Conservation (phyloP, 1,140 invertebrate genomes). For the Eupeodes corollae region DNA sequence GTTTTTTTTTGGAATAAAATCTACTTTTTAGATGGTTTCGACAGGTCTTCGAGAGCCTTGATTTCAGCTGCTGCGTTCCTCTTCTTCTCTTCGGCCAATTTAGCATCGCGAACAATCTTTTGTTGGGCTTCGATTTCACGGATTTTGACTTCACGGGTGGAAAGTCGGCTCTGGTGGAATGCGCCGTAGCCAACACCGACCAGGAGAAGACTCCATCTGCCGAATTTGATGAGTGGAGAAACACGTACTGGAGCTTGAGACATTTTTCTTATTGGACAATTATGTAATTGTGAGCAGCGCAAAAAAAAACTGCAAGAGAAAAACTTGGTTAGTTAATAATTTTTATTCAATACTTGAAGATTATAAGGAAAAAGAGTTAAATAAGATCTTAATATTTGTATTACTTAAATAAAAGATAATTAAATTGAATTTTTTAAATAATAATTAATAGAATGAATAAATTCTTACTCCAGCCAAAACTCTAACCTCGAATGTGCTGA, state of each 20-base stretch:
- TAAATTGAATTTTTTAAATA: too few species aligned
- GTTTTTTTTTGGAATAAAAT: neutral
- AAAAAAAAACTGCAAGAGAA: too few species aligned
- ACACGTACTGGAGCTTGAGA: slow-evolving; percentile 51
- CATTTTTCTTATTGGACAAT: slow-evolving; percentile 21
- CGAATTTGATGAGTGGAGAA: slow-evolving; percentile 60
- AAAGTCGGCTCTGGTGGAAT: slow-evolving; percentile 53
- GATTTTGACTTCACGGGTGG: slow-evolving; percentile 51
- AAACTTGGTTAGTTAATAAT: too few species aligned
- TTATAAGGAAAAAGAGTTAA: too few species aligned
- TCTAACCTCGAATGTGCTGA: too few species aligned
- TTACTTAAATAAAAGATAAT: too few species aligned
- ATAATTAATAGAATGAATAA: too few species aligned
- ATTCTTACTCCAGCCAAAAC: too few species aligned
- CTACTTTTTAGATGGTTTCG: slow-evolving; percentile 13
- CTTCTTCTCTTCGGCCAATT: slow-evolving; percentile 56
- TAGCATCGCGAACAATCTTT: slow-evolving; percentile 54
- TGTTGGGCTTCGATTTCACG: slow-evolving; percentile 53
- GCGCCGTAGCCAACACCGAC: slow-evolving; percentile 57
- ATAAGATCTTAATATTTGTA: too few species aligned
- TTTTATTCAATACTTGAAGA: too few species aligned
- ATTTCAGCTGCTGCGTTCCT: slow-evolving; percentile 36
- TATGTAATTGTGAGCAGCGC: slow-evolving; percentile 22
- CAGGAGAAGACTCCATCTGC: slow-evolving; percentile 57
- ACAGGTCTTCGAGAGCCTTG: slow-evolving; percentile 25